A percentile compares a stretch with the other conserved stretches of the same genome.
Evolutionary conservation across 1,140 invertebrate genomes (phyloP).

Genomic region (honey bee (Apis mellifera)): Amel_HAv3.1 CM009946.2:712501-713000

Average conservation of each 20-base stretch:
- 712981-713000: slow-evolving; percentile 71
- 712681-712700: slow-evolving; percentile 65
- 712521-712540: neutral
- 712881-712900: slow-evolving; percentile 37
- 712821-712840: slow-evolving; percentile 63
- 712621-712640: neutral
- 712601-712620: neutral
- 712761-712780: slow-evolving; percentile 63
- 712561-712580: neutral
- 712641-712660: neutral
- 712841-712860: slow-evolving; percentile 55
- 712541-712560: neutral
- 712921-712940: slow-evolving; percentile 66
- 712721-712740: slow-evolving; percentile 68
- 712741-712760: slow-evolving; percentile 68
- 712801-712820: slow-evolving; percentile 66
- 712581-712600: neutral
- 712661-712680: too few relatives aligned
- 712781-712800: slow-evolving; percentile 52
- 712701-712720: slow-evolving; percentile 68
- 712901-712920: slow-evolving; percentile 50
- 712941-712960: slow-evolving; percentile 67
- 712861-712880: slow-evolving; percentile 56
- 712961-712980: slow-evolving; percentile 72
- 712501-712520: neutral